A percentile compares a stretch with the other conserved stretches of the same genome.
phyloP scores from a whole-genome alignment of 1,140 invertebrate genomes.

The Penaeus vannamei region DNA sequence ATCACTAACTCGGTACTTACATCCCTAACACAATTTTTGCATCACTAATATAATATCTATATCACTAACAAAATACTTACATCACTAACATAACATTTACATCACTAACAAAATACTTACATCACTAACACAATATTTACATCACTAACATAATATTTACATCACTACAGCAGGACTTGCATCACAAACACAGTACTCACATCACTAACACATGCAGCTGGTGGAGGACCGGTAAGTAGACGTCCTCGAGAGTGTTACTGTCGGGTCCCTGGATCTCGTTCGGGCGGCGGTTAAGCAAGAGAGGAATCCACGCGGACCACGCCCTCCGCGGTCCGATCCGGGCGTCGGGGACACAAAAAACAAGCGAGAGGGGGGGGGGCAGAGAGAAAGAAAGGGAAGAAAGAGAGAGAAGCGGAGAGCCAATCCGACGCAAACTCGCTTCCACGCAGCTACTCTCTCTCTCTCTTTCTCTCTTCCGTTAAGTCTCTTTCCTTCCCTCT shows the following conservation, averaged over 20 bases:
- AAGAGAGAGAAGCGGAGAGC: too few relatives aligned
- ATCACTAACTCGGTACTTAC: constrained; percentile 45
- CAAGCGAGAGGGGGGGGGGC: too few relatives aligned
- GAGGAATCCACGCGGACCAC: background rate
- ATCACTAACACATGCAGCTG: constrained; percentile 59
- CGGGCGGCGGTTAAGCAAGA: background rate
- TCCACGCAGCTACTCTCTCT: too few relatives aligned
- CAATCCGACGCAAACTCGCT: too few relatives aligned
- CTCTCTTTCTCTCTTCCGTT: too few relatives aligned
- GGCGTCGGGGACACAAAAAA: too few relatives aligned
- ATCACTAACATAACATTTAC: too few relatives aligned
- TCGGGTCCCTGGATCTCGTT: background rate
- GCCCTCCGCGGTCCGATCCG: too few relatives aligned
- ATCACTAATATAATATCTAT: constrained; percentile 47
- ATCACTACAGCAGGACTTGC: background rate
- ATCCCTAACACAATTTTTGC: constrained; percentile 39
- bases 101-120: background rate
- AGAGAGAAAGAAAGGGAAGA: too few relatives aligned
- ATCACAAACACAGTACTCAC: constrained; percentile 47
- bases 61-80: constrained; percentile 32
- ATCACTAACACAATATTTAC: background rate
- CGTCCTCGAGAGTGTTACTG: background rate
- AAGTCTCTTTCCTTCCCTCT: too few relatives aligned
- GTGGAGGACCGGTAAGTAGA: background rate
- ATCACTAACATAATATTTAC: constrained; percentile 28